Evolutionary conservation across 2,113 vertebrate species (phyloP).

Genomic region (Propithecus coquereli): DNA sequence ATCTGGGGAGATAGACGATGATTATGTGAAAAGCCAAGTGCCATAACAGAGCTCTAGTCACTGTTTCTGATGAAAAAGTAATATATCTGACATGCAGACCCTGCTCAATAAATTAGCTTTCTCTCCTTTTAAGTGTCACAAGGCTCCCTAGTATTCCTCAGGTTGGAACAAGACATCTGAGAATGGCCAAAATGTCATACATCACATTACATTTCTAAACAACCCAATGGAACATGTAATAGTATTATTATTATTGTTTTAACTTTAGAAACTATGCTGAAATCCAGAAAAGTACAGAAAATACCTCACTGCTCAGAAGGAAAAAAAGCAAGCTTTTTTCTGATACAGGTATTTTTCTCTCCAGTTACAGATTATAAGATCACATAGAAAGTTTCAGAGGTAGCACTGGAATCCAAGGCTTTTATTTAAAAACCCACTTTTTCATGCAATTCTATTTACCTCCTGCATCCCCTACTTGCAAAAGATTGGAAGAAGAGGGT

Average conservation of each 20-base stretch:
- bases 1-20: neutral
- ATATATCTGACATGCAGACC: neutral
- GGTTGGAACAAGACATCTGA: neutral
- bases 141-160: neutral
- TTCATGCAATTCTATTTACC: neutral
- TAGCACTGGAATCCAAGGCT: neutral
- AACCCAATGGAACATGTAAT: neutral
- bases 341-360: neutral
- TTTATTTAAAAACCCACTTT: neutral
- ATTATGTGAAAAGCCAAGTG: neutral
- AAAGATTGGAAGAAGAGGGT: neutral
- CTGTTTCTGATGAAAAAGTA: neutral
- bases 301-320: neutral
- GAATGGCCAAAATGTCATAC: neutral
- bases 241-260: neutral
- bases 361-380: neutral
- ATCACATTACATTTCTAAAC: neutral
- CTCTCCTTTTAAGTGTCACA: neutral
- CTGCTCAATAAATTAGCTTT: neutral
- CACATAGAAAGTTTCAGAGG: neutral
- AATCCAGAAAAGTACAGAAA: neutral
- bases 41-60: neutral
- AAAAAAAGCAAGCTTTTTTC: neutral
- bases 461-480: neutral
- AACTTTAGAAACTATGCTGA: neutral